Evolutionary conservation across 2,888 invertebrate genomes (phyloP).

Genomic region (Flexamia atlantica): DNA sequence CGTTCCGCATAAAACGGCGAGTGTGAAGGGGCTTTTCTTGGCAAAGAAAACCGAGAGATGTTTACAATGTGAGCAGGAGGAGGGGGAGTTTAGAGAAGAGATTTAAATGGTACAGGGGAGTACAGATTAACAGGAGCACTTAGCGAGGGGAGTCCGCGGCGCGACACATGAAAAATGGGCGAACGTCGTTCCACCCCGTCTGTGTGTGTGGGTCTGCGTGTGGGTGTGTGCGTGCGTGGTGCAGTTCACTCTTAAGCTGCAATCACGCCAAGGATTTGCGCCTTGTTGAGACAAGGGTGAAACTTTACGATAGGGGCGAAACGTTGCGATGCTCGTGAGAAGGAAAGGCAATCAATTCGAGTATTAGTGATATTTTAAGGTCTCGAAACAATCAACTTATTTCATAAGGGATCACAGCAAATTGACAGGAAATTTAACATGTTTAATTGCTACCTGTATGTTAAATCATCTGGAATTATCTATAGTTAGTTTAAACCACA

Average conservation of each 20-base stretch:
- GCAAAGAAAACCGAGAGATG: conserved; percentile 45
- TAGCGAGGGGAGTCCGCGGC: conserved; percentile 25
- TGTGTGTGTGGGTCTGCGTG: conserved; percentile 13
- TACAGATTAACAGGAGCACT: conserved; percentile 58
- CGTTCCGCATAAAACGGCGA: neutral
- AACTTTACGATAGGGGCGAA: too few relatives aligned
- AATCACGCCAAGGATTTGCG: conserved; percentile 14
- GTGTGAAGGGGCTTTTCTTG: conserved; percentile 41
- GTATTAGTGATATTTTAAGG: too few relatives aligned
- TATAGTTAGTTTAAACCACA: too few relatives aligned
- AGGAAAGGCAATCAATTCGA: too few relatives aligned
- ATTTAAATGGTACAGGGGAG: conserved; percentile 62
- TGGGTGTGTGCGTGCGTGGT: neutral
- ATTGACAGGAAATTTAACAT: too few relatives aligned
- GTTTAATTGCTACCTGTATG: too few relatives aligned
- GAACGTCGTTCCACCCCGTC: conserved; percentile 20
- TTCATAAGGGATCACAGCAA: too few relatives aligned
- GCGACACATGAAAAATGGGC: conserved; percentile 55
- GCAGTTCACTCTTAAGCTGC: conserved; percentile 32
- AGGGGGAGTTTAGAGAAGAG: conserved; percentile 61
- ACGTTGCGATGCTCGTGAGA: too few relatives aligned
- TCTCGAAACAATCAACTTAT: too few relatives aligned
- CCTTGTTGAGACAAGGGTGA: neutral
- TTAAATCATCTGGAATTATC: too few relatives aligned
- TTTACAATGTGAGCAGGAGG: conserved; percentile 17